Conservation (phyloP, 2,888 invertebrate species). For the Drosophila cognata region DNA sequence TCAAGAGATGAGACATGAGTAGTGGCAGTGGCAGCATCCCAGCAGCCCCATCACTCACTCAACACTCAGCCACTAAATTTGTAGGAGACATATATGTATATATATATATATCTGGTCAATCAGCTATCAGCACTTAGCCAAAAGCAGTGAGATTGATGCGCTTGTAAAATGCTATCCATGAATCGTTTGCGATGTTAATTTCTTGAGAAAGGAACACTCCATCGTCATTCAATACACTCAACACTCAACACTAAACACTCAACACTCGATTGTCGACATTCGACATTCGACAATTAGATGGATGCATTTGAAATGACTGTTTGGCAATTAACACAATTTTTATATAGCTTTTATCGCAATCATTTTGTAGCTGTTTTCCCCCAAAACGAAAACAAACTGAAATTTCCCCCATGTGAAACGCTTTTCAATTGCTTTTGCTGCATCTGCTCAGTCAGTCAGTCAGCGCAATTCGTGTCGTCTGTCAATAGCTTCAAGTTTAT, state of each 20-base stretch:
- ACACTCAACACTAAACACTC: neutral
- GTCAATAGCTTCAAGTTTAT: slow-evolving; percentile 68
- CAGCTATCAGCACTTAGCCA: slow-evolving; percentile 68
- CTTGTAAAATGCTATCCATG: slow-evolving; percentile 41
- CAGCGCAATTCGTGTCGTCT: slow-evolving; percentile 46
- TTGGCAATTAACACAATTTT: slow-evolving; percentile 74
- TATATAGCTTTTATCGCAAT: slow-evolving; percentile 66
- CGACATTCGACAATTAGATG: slow-evolving; percentile 3
- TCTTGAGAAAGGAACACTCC: neutral
- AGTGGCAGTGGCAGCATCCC: slow-evolving; percentile 9
- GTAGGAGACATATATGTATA: neutral
- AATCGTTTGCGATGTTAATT: slow-evolving; percentile 7
- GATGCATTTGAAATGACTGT: slow-evolving; percentile 21
- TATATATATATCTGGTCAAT: slow-evolving; percentile 36
- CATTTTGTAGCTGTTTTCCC: slow-evolving; percentile 50
- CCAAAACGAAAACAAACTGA: neutral
- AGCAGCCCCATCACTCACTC: slow-evolving; percentile 53
- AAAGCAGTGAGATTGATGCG: slow-evolving; percentile 64
- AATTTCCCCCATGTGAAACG: slow-evolving; percentile 24
- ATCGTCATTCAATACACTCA: slow-evolving; percentile 8
- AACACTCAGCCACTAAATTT: slow-evolving; percentile 29
- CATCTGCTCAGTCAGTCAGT: neutral
- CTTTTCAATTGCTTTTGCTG: slow-evolving; percentile 57
- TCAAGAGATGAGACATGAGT: slow-evolving; percentile 8
- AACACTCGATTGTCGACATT: neutral